Base-by-base conservation (phyloP, 2,113 vertebrate species). In the Macrotus californicus region DNA sequence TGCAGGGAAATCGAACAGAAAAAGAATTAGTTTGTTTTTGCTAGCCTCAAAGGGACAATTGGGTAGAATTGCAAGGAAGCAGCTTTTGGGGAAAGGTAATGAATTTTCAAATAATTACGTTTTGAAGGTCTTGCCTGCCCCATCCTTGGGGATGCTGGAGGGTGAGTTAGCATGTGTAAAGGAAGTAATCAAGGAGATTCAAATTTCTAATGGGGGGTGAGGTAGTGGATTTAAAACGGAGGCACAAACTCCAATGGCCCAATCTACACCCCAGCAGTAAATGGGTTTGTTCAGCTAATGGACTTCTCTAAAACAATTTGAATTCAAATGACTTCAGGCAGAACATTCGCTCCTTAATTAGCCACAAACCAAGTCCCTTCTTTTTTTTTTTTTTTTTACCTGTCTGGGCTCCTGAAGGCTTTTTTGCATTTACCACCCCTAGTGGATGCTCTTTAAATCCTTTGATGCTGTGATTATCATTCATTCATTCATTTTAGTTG, bases 81-180 rank as follows among this genome's bases (percentile, higher is more conserved):
- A 90, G 52, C 52, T 92, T 95, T 92, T 56, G 41, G n/a, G 26
- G 46, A 34, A 81, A 93, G 36, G 59, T 93, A 92, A 93, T 95
- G 41, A 87, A 87, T 95, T 87, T 94, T 94, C 59, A 93, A 93
- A 67, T 96, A 93, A 97, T 92, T 92, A 66, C 43, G 50, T 90
- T 94, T 89, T 70, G 54, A 89, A 91, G 87, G 64, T 83, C 87
- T 91, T 59, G 24, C 72, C 48, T 80, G 87, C 76, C n/a, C 54
- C 54, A 48, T 61, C 77, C 66, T 85, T 80, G 52, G 88, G 52
- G 77, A 52, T 41, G 31, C 21, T 52, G 24, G 15, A 76, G 39
- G 16, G 26, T 80, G 56, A 66, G 64, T 84, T 92, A 54, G 56
- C 26, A 19, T 90, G 70, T 90, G 46, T 36, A 81, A 96, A 91